These are phyloP conservation scores for Ophioderma brevispina DNA, from an alignment of 35 echinoderm and acorn worm species.

Conservation along the genomic window DNA sequence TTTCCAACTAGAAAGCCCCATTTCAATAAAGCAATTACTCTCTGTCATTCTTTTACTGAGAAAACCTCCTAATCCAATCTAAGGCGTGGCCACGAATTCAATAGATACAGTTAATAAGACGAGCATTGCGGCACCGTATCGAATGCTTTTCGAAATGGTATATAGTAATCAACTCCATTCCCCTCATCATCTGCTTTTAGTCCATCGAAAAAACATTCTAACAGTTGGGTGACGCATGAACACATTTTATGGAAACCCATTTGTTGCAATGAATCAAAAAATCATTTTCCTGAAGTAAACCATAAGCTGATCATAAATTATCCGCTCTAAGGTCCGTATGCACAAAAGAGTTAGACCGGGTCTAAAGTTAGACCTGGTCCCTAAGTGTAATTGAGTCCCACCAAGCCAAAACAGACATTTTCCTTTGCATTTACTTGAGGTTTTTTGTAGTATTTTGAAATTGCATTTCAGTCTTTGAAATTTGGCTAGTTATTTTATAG, in stretches of 20 bases:
- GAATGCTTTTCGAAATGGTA: constrained; percentile 53
- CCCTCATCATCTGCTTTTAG: constrained; percentile 19
- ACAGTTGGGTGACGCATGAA: constrained; percentile 17
- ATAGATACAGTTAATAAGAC: constrained; percentile 1
- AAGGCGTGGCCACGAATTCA: constrained; percentile 8
- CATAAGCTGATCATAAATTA: constrained; percentile 40
- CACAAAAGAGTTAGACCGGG: too few relatives aligned
- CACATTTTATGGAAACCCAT: not conserved
- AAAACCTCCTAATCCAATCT: constrained; percentile 9
- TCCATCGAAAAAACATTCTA: constrained; percentile 58
- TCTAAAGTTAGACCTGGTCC: too few relatives aligned
- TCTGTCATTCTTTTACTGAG: constrained; percentile 23
- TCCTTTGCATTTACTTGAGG: too few relatives aligned
- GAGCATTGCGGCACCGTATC: constrained; percentile 9
- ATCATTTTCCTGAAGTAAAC: not conserved
- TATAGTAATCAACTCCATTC: constrained; percentile 34
- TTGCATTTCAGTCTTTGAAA: too few relatives aligned
- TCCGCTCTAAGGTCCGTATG: too few relatives aligned
- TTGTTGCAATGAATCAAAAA: constrained; percentile 19
- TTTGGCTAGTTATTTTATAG: too few relatives aligned
- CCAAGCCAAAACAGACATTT: too few relatives aligned
- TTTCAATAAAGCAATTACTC: constrained; percentile 49
- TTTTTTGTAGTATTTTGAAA: too few relatives aligned
- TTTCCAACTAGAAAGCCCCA: constrained; percentile 38
- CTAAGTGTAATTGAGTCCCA: too few relatives aligned